phyloP scores from a whole-genome alignment of 2,797 vertebrate species.

The Tiaroga cobitis region DNA sequence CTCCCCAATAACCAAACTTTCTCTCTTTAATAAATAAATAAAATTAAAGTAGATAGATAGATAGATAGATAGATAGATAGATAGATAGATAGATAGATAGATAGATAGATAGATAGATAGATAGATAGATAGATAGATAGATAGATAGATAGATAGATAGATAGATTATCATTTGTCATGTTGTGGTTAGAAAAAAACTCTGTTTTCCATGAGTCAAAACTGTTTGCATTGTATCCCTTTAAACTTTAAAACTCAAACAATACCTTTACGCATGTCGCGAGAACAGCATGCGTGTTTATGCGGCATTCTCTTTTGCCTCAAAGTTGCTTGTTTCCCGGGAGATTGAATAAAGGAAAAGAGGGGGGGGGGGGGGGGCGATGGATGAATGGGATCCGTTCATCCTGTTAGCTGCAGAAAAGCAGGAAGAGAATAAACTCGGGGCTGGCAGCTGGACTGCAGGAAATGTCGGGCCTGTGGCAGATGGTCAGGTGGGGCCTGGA shows the following conservation, averaged over 20 bases:
- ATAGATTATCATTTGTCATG: neutral
- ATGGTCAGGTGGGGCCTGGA: slow-evolving; percentile 65
- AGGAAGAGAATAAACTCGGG: slow-evolving; percentile 55
- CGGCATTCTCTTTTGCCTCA: slow-evolving; percentile 45
- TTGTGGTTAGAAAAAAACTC: neutral
- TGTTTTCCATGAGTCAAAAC: neutral
- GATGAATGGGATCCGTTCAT: slow-evolving; percentile 63
- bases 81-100: slow-evolving; percentile 10
- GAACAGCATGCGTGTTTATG: slow-evolving; percentile 46
- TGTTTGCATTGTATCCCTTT: slow-evolving; percentile 52
- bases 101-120: slow-evolving; percentile 20
- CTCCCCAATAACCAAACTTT: neutral
- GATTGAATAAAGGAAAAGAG: slow-evolving; percentile 32
- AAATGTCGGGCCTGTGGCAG: slow-evolving; percentile 65
- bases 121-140: slow-evolving; percentile 9
- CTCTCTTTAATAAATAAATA: neutral
- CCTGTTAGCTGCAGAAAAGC: slow-evolving; percentile 60
- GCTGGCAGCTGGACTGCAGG: slow-evolving; percentile 64
- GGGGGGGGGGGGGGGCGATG: slow-evolving; percentile 25
- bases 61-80: neutral
- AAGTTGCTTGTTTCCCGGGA: slow-evolving; percentile 53
- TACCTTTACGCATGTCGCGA: slow-evolving; percentile 23
- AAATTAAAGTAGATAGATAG: neutral
- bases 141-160: neutral
- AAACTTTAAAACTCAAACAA: slow-evolving; percentile 61